Base-by-base conservation (phyloP, 1,140 invertebrate species). In the Eupristina koningsbergeri region DNA sequence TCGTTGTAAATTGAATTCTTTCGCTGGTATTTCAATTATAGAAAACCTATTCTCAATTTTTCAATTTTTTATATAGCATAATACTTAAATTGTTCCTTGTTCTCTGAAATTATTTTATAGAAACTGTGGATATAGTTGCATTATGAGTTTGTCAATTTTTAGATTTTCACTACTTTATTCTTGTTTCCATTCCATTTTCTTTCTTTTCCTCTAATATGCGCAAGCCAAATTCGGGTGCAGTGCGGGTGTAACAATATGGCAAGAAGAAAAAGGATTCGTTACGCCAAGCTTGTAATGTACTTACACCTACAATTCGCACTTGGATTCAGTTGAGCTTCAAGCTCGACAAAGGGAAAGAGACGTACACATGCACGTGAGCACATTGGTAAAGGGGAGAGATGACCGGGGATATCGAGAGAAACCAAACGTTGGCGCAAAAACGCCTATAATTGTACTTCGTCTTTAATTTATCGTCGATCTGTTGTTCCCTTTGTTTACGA, bases 241-340 rank as follows among this genome's bases (percentile, higher is more conserved):
- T n/a, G n/a, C n/a, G n/a, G n/a, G n/a, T n/a, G 11, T 39, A 31
- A 71, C 3, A 22, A 22, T 17, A 69, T 7, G 17, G 22, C 9
- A 26, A 41, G 26, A 17, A 31, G 36, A 17, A 17, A 31, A 31
- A 58, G 7, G 17, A 80, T 81, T 74, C 15, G 36, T 81, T 75
- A 81, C 71, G 53, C 71, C 71, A 26, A 74, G 29, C 39, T 64
- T 64, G 71, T 75, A 64, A 75, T 81, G 58, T 58, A 64, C 58
- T 81, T 75, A 50, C 41, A 50, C 47, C 17, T 17, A 75, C 36
- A 29, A 58, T 73, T 13, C 80, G 50, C 71, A 69, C 80, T 81
- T 64, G 34, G 58, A 8, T 81, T 75, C 80, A 81, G 69, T 34
- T 50, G 36, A 58, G 80, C 67, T 73, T 22, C 29, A 41, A 41